A percentile compares a stretch with the other conserved stretches of the same genome.
Evolutionary conservation across 92 coral and sea anemone species (phyloP).

Genomic region (Phenganax stokvisi): DNA sequence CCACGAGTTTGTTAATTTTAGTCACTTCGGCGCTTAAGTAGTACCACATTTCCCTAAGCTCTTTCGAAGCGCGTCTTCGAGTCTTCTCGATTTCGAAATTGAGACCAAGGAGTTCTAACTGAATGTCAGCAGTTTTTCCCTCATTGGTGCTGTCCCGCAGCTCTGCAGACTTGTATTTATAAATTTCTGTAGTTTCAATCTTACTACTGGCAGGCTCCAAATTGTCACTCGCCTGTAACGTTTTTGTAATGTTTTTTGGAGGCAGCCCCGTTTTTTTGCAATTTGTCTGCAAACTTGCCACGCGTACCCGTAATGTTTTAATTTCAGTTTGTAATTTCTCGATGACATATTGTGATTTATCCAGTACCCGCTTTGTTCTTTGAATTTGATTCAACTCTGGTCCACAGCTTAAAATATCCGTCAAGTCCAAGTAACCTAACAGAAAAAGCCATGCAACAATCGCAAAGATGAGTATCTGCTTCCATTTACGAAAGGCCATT

Average conservation of each 20-base stretch:
- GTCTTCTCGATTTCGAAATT: conserved; percentile 45
- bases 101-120: conserved; percentile 33
- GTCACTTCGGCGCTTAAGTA: conserved; percentile 82
- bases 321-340: conserved; percentile 15
- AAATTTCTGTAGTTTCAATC: neutral
- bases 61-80: conserved; percentile 67
- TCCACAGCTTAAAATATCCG: neutral
- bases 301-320: neutral
- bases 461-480: neutral
- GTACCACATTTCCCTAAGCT: conserved; percentile 79
- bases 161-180: neutral
- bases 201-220: neutral
- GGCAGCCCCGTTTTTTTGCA: conserved; percentile 7
- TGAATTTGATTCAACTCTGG: neutral
- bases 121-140: neutral
- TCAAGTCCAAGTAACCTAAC: conserved; percentile 3
- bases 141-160: neutral
- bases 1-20: conserved; percentile 49
- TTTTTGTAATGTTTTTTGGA: neutral
- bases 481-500: conserved; percentile 20
- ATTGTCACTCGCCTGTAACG: neutral
- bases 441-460: conserved; percentile 11
- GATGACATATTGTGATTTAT: conserved; percentile 13
- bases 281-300: neutral
- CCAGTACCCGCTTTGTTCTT: neutral